Conservation (phyloP, 2,113 vertebrate genomes). For the Taurulus bubalis region DNA sequence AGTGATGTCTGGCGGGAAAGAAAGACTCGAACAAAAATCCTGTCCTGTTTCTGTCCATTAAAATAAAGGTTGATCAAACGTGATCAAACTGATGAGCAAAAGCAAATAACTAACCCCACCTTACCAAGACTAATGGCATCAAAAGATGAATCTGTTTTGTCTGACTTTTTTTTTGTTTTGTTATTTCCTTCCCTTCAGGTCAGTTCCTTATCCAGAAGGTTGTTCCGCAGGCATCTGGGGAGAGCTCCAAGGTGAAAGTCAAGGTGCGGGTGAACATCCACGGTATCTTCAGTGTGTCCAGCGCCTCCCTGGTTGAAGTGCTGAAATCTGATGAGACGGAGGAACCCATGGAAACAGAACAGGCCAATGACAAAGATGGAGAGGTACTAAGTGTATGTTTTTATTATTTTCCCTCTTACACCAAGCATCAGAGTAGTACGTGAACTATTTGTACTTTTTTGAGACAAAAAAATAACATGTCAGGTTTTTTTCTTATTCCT, state of each 20-base stretch:
- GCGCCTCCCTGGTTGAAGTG: slow-evolving; percentile 91
- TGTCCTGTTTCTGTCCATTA: not conserved
- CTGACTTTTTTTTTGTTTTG: not conserved
- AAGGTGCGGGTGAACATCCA: slow-evolving; percentile 95
- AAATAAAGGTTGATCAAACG: not conserved
- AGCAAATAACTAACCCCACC: not conserved
- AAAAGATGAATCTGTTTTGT: not conserved
- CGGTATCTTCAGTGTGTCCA: slow-evolving; percentile 95
- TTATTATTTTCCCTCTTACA: not conserved
- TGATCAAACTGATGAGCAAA: not conserved
- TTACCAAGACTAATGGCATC: not conserved
- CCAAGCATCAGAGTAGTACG: not conserved
- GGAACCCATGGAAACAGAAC: slow-evolving; percentile 92
- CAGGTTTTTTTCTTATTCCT: not conserved
- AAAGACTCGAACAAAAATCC: not conserved
- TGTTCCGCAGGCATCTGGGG: slow-evolving; percentile 91
- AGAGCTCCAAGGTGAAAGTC: slow-evolving; percentile 96
- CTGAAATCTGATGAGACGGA: slow-evolving; percentile 85
- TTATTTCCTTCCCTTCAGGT: slow-evolving; percentile 81
- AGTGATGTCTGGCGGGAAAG: not conserved
- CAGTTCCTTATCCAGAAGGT: slow-evolving; percentile 96
- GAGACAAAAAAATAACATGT: not conserved
- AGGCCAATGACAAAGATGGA: slow-evolving; percentile 82
- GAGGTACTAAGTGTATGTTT: slow-evolving; percentile 65
- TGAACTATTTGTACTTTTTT: not conserved